Evolutionary conservation across 2,888 invertebrate genomes (phyloP).

Genomic region (Metallyticus violacea): DNA sequence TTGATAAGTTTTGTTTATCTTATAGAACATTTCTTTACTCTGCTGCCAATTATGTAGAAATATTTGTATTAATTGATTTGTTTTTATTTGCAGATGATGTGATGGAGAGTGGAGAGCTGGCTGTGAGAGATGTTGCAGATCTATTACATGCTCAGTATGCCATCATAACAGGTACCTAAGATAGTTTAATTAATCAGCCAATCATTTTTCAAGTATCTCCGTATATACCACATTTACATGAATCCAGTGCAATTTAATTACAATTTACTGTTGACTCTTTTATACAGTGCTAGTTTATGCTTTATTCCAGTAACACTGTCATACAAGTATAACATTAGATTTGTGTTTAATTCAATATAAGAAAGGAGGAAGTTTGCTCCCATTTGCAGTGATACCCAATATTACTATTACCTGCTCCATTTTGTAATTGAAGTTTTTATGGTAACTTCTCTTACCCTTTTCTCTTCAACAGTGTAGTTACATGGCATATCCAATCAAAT

Average conservation of each 20-base stretch:
- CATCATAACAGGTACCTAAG: slow-evolving; percentile 69
- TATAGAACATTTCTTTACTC: too few relatives aligned
- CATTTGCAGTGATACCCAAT: too few relatives aligned
- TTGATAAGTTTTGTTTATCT: too few relatives aligned
- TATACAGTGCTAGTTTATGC: neutral
- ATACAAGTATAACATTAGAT: neutral
- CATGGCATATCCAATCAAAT: too few relatives aligned
- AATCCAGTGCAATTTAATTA: neutral
- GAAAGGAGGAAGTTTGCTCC: too few relatives aligned
- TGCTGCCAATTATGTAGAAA: too few relatives aligned
- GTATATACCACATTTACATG: neutral
- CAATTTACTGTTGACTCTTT: too few relatives aligned
- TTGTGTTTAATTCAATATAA: too few relatives aligned
- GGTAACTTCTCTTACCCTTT: too few relatives aligned
- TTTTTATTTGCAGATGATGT: slow-evolving; percentile 40
- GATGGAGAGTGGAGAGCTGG: slow-evolving; percentile 53
- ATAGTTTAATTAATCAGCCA: neutral
- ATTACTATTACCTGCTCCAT: too few relatives aligned
- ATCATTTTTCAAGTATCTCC: neutral
- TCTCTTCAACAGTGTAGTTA: too few relatives aligned
- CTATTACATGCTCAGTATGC: slow-evolving; percentile 85
- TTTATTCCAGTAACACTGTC: neutral
- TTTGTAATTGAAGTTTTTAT: too few relatives aligned
- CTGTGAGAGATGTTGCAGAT: slow-evolving; percentile 79
- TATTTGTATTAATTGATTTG: neutral